Base-by-base conservation (phyloP, 2,113 vertebrate species). In the Bolborhynchus lineola region DNA sequence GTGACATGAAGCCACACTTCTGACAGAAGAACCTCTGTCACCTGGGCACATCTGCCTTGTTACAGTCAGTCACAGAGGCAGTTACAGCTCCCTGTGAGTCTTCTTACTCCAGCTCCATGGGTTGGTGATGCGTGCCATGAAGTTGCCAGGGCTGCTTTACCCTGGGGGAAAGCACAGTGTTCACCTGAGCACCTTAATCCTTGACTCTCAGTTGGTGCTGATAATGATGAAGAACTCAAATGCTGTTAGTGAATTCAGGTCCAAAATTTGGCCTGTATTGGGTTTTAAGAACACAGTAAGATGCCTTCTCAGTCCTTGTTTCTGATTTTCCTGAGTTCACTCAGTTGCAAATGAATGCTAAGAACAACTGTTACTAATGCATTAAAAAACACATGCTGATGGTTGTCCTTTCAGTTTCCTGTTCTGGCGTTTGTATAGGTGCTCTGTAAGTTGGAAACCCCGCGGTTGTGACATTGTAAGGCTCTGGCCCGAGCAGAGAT, bases 51-150 rank as follows among this genome's bases (percentile, higher is more conserved):
- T 57, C 31, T 86, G 53, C 62, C 23, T 70, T 84, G 28, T 59
- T 63, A 10, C 6, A 41, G 53, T 67, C 47, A 31, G 42, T 71
- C 67, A 29, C 2, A 18, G 71, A 46, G 57, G 29, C 13, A 33
- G 44, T 80, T 41, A 33, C 42, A 82, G 1, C 13, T 55, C 42
- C 50, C 25, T 35, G 44, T 53, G 74, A 15, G 21, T 83, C 16
- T 26, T 52, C 55, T 57, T 35, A 3, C 5, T 79, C 41, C 64
- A 46, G 1, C 23, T n/a, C 65, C 1, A 0, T 33, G 53, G n/a
- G 31, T 64, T 1, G 1, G 31, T 62, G 17, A 16, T 92, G 20
- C 52, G 4, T 23, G 26, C 29, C 52, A 26, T 1, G 3, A 59
- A 49, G 60, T 37, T 87, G 50, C 28, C 46, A 49, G 23, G 46